Conservation (phyloP, 2,113 vertebrate species). For the Etheostoma spectabile region DNA sequence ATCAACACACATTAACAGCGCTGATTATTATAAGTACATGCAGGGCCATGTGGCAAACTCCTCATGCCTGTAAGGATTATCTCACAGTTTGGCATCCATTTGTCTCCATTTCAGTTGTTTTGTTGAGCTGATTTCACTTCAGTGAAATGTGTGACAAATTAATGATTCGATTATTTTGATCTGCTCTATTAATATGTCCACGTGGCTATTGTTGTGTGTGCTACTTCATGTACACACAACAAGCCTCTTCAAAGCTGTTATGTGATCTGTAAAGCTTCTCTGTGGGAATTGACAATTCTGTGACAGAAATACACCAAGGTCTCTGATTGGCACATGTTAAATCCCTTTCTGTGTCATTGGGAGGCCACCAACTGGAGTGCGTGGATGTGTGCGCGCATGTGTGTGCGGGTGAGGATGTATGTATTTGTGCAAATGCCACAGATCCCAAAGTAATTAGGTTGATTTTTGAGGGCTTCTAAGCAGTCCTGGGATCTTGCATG, state of each 20-base stretch:
- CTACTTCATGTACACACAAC: background rate
- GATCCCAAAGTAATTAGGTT: slow-evolving; percentile 66
- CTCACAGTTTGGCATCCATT: slow-evolving; percentile 49
- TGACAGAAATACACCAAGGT: slow-evolving; percentile 64
- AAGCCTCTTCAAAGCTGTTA: slow-evolving; percentile 17
- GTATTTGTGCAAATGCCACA: slow-evolving; percentile 61
- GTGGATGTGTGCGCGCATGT: slow-evolving; percentile 13
- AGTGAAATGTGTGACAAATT: slow-evolving; percentile 44
- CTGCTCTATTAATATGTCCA: slow-evolving; percentile 26
- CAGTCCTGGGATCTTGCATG: slow-evolving; percentile 38
- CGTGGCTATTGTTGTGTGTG: background rate
- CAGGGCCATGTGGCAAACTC: slow-evolving; percentile 46
- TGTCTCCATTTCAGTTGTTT: slow-evolving; percentile 56
- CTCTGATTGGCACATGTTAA: slow-evolving; percentile 63
- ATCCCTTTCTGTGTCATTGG: slow-evolving; percentile 41
- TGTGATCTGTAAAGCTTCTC: slow-evolving; percentile 57
- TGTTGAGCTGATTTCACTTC: slow-evolving; percentile 46
- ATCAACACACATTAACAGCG: slow-evolving; percentile 47
- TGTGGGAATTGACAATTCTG: slow-evolving; percentile 50
- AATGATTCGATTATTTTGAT: slow-evolving; percentile 51
- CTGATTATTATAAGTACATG: slow-evolving; percentile 35
- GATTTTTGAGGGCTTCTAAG: slow-evolving; percentile 69
- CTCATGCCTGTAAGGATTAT: slow-evolving; percentile 55
- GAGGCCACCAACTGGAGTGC: slow-evolving; percentile 52
- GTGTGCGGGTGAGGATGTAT: slow-evolving; percentile 9